These are phyloP conservation scores for Carcina quercana DNA, from an alignment of 2,888 invertebrate genomes.

Conservation along the genomic window DNA sequence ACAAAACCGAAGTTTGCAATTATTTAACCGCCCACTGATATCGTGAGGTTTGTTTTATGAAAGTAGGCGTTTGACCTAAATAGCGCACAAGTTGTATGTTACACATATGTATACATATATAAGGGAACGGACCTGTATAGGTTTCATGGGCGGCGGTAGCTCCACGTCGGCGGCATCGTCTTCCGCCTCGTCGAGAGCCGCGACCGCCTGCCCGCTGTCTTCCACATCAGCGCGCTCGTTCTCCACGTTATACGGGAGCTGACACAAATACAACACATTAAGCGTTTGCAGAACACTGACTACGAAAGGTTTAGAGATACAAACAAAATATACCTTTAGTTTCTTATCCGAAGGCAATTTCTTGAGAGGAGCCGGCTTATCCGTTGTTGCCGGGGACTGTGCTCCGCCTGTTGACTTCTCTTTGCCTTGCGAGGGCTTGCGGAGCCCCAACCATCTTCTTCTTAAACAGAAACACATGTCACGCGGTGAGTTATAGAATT, in stretches of 20 bases:
- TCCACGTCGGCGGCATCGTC: constrained; percentile 85
- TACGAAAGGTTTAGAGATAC: background rate
- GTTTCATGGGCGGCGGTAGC: constrained; percentile 96
- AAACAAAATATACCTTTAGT: constrained; percentile 78
- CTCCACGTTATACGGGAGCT: constrained; percentile 44
- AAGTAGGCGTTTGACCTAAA: no score
- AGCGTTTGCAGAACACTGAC: background rate
- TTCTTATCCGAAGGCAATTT: constrained; percentile 90
- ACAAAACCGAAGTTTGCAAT: no score
- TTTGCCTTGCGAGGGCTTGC: constrained; percentile 91
- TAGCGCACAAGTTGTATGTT: background rate
- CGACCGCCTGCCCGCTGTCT: constrained; percentile 30
- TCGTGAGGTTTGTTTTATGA: no score
- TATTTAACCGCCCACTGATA: no score
- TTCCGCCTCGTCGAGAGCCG: constrained; percentile 82
- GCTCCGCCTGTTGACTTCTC: constrained; percentile 78
- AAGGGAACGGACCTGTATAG: constrained; percentile 80
- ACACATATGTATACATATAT: background rate
- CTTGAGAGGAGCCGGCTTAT: constrained; percentile 77
- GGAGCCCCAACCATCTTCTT: constrained; percentile 90
- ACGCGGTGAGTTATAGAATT: no score
- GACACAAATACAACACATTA: background rate
- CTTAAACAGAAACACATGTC: constrained; percentile 68
- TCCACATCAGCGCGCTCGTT: constrained; percentile 46
- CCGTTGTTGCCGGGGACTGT: constrained; percentile 57